These are phyloP conservation scores for Embidobia sp. DNA, from an alignment of 2,888 invertebrate species.

Conservation along the genomic window DNA sequence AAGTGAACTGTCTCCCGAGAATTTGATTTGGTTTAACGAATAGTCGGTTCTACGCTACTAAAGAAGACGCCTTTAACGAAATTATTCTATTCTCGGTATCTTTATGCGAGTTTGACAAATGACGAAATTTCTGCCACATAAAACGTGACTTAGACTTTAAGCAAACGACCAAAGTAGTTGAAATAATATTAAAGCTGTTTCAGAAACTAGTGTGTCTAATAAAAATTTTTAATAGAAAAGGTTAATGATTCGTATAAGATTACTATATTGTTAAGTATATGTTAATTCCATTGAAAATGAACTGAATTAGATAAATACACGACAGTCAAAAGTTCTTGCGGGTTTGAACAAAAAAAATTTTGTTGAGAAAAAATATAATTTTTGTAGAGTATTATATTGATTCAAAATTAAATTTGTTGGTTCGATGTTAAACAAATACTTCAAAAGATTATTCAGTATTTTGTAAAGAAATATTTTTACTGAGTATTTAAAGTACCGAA, in stretches of 20 bases:
- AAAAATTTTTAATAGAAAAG: slow-evolving; percentile 1
- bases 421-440: too few relatives aligned
- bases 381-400: too few relatives aligned
- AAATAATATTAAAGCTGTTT: slow-evolving; percentile 18
- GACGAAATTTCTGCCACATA: slow-evolving; percentile 39
- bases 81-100: slow-evolving; percentile 23
- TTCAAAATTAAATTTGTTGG: too few relatives aligned
- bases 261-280: too few relatives aligned
- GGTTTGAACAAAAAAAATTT: too few relatives aligned
- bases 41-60: not conserved
- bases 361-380: too few relatives aligned
- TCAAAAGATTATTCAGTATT: too few relatives aligned
- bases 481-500: too few relatives aligned
- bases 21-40: slow-evolving; percentile 9
- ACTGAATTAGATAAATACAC: too few relatives aligned
- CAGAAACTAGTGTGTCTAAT: slow-evolving; percentile 1
- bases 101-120: slow-evolving; percentile 31
- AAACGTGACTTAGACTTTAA: slow-evolving; percentile 43
- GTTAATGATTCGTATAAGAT: not conserved
- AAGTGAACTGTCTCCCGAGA: slow-evolving; percentile 6
- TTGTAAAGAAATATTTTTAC: too few relatives aligned
- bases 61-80: slow-evolving; percentile 22
- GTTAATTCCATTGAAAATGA: too few relatives aligned
- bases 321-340: too few relatives aligned
- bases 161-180: slow-evolving; percentile 17